A percentile compares a stretch with the other conserved stretches of the same genome.
Conservation (phyloP, 2,888 invertebrate genomes). For the Stegophylla sp. region DNA sequence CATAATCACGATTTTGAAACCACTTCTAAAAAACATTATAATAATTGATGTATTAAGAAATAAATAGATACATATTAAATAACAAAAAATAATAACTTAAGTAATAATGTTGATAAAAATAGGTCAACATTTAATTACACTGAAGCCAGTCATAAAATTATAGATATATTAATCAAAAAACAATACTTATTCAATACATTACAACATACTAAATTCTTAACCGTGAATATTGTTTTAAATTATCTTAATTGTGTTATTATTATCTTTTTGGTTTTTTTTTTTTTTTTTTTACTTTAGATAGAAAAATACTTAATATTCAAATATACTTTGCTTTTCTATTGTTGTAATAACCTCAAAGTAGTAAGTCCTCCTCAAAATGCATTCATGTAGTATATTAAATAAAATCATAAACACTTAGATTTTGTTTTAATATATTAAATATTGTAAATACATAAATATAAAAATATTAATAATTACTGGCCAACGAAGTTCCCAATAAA, state of each 20-base stretch:
- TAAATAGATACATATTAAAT: background rate
- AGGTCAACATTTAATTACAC: background rate
- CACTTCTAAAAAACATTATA: conserved; percentile 70
- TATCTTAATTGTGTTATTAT: background rate
- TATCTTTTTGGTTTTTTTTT: background rate
- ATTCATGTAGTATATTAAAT: conserved; percentile 24
- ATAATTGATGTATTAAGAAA: conserved; percentile 27
- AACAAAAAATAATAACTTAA: background rate
- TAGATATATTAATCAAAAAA: background rate
- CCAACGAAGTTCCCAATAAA: conserved; percentile 91
- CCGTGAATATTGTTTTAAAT: background rate
- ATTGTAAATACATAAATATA: too few relatives aligned
- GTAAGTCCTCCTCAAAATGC: background rate
- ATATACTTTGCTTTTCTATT: conserved; percentile 1
- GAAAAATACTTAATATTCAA: conserved; percentile 11
- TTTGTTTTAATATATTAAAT: background rate
- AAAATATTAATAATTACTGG: conserved; percentile 69
- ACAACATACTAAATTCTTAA: background rate
- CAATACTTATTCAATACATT: background rate
- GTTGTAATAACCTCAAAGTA: conserved; percentile 7
- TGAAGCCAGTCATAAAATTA: background rate
- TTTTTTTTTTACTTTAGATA: background rate
- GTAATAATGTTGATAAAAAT: background rate
- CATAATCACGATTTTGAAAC: conserved; percentile 86
- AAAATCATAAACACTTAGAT: background rate